A percentile compares a stretch with the other conserved stretches of the same genome.
phyloP scores from a whole-genome alignment of 1,140 invertebrate species.

The Wiebesia pumilae region DNA sequence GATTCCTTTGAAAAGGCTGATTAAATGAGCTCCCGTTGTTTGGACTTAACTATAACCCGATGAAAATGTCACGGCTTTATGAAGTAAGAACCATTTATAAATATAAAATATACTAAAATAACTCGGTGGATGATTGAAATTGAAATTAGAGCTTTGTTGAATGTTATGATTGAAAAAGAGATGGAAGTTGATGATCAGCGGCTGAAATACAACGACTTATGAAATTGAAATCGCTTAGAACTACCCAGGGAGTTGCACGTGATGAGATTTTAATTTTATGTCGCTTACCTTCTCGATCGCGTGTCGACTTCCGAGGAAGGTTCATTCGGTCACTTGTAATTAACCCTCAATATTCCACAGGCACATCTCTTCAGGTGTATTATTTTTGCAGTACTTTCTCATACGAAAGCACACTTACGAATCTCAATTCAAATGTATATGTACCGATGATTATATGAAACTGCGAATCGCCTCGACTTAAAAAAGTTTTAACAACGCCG shows the following conservation, averaged over 20 bases:
- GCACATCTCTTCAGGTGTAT: too few species aligned
- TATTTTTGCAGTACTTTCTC: too few species aligned
- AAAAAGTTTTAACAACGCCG: too few species aligned
- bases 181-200: not conserved
- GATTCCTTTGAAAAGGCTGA: not conserved
- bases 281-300: not conserved
- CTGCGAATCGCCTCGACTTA: too few species aligned
- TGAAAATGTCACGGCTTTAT: not conserved
- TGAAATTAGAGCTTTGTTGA: not conserved
- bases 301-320: not conserved
- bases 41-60: not conserved
- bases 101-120: not conserved
- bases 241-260: not conserved
- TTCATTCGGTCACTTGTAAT: not conserved
- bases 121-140: not conserved
- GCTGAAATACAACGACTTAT: not conserved
- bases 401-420: too few species aligned
- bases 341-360: not conserved
- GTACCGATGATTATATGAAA: too few species aligned
- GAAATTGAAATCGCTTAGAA: constrained; percentile 31
- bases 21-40: not conserved
- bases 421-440: too few species aligned
- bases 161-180: not conserved
- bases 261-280: constrained; percentile 19
- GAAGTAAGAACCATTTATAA: not conserved